These are phyloP conservation scores for Drosophila suzukii DNA, from an alignment of 1,140 invertebrate genomes.

Conservation along the genomic window DNA sequence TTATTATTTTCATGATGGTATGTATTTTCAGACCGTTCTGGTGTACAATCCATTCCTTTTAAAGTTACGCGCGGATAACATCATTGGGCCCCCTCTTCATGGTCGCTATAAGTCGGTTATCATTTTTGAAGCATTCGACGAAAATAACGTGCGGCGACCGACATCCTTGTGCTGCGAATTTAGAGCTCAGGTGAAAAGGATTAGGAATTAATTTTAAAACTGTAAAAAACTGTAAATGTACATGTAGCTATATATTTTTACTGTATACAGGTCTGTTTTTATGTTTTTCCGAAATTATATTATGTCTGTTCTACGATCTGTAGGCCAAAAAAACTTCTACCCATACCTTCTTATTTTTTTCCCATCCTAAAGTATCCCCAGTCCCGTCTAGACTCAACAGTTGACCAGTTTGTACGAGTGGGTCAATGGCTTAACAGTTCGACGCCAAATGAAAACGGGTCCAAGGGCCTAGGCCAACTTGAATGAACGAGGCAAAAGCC, in stretches of 20 bases:
- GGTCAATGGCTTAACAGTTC: constrained; percentile 47
- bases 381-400: constrained; percentile 29
- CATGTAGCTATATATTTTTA: no score
- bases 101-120: constrained; percentile 62
- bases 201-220: not conserved
- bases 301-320: no score
- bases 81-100: constrained; percentile 23
- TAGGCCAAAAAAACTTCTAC: no score
- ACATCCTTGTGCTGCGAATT: constrained; percentile 51
- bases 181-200: constrained; percentile 39
- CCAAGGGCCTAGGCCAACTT: constrained; percentile 4
- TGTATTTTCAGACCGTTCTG: constrained; percentile 32
- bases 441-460: constrained; percentile 14
- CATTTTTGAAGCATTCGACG: constrained; percentile 56
- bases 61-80: constrained; percentile 8
- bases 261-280: no score
- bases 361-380: not conserved
- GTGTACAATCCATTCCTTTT: constrained; percentile 48
- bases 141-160: constrained; percentile 21
- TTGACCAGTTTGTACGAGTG: constrained; percentile 24
- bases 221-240: no score
- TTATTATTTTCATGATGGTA: not conserved
- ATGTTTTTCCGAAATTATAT: no score
- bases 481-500: constrained; percentile 2
- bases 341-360: no score